Conservation (phyloP, 2,797 vertebrate species). For the Sebastes kiyomatsui region DNA sequence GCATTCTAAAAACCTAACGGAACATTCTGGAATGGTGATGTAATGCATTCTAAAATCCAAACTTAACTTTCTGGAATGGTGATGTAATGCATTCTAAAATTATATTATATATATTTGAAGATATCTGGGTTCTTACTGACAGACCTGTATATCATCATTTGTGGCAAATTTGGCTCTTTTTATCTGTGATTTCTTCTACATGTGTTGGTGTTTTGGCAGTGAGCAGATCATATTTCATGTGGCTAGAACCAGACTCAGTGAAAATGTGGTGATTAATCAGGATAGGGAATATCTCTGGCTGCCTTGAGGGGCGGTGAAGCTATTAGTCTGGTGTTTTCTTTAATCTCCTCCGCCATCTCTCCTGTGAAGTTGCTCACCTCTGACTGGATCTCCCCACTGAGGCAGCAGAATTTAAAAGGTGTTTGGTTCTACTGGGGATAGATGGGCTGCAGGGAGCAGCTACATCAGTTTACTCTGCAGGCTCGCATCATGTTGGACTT, state of each 20-base stretch:
- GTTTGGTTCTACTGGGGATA: neutral
- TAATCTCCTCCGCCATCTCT: neutral
- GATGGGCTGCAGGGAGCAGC: neutral
- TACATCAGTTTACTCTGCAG: neutral
- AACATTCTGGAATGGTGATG: neutral
- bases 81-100: too few species aligned
- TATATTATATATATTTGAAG: neutral
- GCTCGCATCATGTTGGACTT: neutral
- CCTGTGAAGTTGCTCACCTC: neutral
- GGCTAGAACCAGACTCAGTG: neutral
- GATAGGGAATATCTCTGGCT: neutral
- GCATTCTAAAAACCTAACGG: too few species aligned
- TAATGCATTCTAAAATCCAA: too few species aligned
- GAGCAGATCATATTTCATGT: neutral
- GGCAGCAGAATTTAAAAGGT: constrained; percentile 9
- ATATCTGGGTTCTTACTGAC: neutral
- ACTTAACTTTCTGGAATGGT: neutral
- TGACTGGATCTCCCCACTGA: neutral
- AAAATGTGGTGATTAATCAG: neutral
- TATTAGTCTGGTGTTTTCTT: constrained; percentile 12
- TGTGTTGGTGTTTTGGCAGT: neutral
- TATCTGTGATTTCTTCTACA: neutral
- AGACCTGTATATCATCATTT: neutral
- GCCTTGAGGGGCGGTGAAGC: neutral
- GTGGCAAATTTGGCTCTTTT: too few species aligned